Evolutionary conservation across 2,888 invertebrate genomes (phyloP), one percentile per base, ranked within the genome.

Genomic region (Drosophila yooni): DNA sequence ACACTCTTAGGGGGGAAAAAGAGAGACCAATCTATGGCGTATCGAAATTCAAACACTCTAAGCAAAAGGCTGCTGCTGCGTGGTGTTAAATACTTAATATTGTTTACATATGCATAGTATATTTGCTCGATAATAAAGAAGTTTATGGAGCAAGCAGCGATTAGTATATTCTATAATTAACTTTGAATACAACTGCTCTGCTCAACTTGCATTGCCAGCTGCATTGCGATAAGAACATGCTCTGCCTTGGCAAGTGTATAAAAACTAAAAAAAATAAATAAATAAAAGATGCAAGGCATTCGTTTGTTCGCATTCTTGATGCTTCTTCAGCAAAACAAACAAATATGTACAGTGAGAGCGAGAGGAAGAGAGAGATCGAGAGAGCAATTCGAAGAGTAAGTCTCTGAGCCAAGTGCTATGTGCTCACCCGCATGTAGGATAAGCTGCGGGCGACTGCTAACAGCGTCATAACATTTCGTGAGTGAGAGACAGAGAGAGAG

Each of bases 31-130:
- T 78, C 71, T 84, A 82, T 71, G 80, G 58, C 77, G 52, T 66
- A 82, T 66, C 79, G 76, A 83, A 84, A 68, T 68, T 31, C 25
- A 52, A 77, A 84, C 75, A 83, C 88, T 75, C 82, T 86, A 59
- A 48, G 48, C 36, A 36, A 63, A 77, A 66, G 58, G 34, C 65
- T 68, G 46, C 25, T 46, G 25, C 46, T 53, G 48, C 21, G 61
- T 56, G 27, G 40, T 56, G 40, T 62, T 51, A 61, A 57, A 36
- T 58, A 61, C 50, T 58, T 43, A 70, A 60, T 34, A 54, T 34
- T 48, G 58, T 43, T 43, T 21, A 54, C 27, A 29, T 43, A 53
- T 13, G 38, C 27, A 10, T 40, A 27, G 10, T 18, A 36, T 38
- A 68, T 38, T 48, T 53, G 25, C 15, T 36, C 21, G 18, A 11